Evolutionary conservation across 2,888 invertebrate genomes (phyloP).

Genomic region (Cerastoderma edule): DNA sequence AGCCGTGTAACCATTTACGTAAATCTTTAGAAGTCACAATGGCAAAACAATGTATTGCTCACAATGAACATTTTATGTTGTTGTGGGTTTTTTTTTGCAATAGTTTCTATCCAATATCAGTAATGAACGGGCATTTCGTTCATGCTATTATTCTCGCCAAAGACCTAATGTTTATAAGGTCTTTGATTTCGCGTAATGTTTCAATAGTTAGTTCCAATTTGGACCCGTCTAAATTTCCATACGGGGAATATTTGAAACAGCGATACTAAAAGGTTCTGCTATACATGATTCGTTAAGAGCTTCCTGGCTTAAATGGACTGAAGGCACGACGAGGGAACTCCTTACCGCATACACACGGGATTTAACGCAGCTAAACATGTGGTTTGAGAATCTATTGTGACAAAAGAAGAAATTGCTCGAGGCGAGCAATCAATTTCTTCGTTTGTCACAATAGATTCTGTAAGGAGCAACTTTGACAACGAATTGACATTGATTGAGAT

Average conservation of each 20-base stretch:
- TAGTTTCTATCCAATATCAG: no score
- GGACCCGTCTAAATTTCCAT: no score
- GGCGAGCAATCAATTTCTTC: not conserved
- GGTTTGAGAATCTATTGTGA: conserved; percentile 1
- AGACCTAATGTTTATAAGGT: no score
- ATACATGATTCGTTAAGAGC: not conserved
- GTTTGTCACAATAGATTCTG: not conserved
- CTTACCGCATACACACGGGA: not conserved
- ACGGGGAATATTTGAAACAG: not conserved
- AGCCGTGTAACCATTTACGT: no score
- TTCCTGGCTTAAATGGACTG: not conserved
- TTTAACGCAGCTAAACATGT: not conserved
- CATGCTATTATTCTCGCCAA: no score
- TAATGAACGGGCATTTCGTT: no score
- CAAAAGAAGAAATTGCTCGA: conserved; percentile 1
- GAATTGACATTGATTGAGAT: conserved; percentile 4
- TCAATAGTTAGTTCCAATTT: no score
- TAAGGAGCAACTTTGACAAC: not conserved
- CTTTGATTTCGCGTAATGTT: no score
- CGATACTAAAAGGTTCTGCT: not conserved
- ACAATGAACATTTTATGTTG: no score
- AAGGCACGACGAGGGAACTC: not conserved
- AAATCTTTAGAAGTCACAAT: no score
- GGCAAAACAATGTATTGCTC: no score
- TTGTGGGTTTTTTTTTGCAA: no score